Evolutionary conservation across 2,888 invertebrate species (phyloP).

Genomic region (Elysia crispata): DNA sequence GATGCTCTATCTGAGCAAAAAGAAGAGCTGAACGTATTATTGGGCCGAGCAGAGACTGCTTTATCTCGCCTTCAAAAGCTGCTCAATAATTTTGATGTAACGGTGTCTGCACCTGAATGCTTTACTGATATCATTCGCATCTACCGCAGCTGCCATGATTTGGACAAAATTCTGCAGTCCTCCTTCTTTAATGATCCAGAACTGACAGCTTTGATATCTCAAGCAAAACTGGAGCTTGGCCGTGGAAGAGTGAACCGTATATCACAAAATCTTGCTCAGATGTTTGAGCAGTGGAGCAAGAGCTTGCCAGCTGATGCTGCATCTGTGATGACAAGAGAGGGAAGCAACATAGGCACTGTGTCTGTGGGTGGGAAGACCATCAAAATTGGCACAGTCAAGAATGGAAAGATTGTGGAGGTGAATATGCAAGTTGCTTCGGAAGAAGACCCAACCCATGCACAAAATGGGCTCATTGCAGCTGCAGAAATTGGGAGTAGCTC

Average conservation of each 20-base stretch:
- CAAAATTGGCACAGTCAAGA: constrained; percentile 32
- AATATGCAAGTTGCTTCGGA: not conserved
- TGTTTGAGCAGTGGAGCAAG: constrained; percentile 53
- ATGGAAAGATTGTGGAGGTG: constrained; percentile 27
- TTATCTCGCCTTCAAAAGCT: constrained; percentile 62
- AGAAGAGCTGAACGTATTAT: constrained; percentile 63
- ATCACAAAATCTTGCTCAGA: constrained; percentile 57
- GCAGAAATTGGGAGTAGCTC: not conserved
- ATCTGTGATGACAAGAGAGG: not conserved
- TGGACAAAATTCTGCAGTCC: constrained; percentile 70
- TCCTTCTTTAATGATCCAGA: constrained; percentile 68
- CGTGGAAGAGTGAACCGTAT: constrained; percentile 66
- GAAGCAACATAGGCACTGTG: constrained; percentile 33
- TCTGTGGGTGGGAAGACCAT: constrained; percentile 42
- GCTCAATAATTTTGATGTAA: constrained; percentile 55
- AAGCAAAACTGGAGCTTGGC: constrained; percentile 62
- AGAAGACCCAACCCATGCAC: not conserved
- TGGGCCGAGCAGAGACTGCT: constrained; percentile 61
- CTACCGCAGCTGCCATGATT: constrained; percentile 68
- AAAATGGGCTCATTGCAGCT: constrained; percentile 16
- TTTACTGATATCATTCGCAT: constrained; percentile 67
- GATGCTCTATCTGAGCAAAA: constrained; percentile 57
- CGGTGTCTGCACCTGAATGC: constrained; percentile 55
- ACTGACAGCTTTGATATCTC: constrained; percentile 61
- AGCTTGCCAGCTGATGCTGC: constrained; percentile 39